Evolutionary conservation across 35 echinoderm and acorn worm genomes (phyloP).

Genomic region (Ophioderma brevispina): DNA sequence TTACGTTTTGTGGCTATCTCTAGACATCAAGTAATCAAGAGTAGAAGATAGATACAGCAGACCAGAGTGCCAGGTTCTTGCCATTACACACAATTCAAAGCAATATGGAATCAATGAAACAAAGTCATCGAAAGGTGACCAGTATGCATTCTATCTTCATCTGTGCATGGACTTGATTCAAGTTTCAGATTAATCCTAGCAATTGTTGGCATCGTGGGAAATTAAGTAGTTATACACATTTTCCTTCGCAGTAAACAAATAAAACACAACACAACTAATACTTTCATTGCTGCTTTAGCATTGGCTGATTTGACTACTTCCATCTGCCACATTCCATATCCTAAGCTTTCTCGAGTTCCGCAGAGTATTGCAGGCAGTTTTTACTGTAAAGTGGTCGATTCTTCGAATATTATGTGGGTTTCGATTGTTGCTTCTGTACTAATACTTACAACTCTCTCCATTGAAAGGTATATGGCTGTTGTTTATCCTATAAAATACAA

Average conservation of each 20-base stretch:
- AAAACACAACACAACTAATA: conserved; percentile 56
- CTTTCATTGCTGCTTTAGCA: conserved; percentile 67
- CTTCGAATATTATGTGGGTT: conserved; percentile 78
- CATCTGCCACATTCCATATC: conserved; percentile 65
- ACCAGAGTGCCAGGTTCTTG: no score
- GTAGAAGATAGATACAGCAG: no score
- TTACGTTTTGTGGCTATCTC: no score
- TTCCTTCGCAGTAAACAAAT: conserved; percentile 4
- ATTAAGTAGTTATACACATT: conserved; percentile 66
- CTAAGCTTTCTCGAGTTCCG: not conserved
- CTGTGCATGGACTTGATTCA: conserved; percentile 43
- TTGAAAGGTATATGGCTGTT: conserved; percentile 86
- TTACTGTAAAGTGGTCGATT: conserved; percentile 80
- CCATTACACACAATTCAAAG: no score
- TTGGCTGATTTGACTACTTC: conserved; percentile 80
- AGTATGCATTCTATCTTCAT: no score
- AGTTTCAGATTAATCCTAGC: conserved; percentile 60
- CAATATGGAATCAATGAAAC: no score
- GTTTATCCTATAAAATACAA: conserved; percentile 73
- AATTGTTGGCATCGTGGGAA: conserved; percentile 75
- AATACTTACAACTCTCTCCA: conserved; percentile 56
- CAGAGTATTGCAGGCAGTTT: conserved; percentile 31
- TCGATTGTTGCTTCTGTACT: conserved; percentile 72
- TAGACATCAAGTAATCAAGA: no score
- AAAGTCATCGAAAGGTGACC: no score